Evolutionary conservation across 2,888 invertebrate genomes (phyloP), one percentile per base, ranked within the genome.

Genomic region (Cephus pygmeus): DNA sequence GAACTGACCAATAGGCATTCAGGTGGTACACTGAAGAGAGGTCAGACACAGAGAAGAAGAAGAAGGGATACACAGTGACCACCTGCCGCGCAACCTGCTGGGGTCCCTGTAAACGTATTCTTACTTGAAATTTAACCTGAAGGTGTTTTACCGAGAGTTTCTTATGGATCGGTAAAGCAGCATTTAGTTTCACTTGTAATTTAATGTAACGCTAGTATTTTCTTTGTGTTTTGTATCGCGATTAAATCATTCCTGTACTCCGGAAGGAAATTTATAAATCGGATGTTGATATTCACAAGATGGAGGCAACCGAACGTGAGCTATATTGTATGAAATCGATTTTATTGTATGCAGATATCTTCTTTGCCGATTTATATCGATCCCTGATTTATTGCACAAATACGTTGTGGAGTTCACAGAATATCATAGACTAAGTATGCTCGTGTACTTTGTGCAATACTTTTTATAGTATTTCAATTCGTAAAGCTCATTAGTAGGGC

Each of bases 61-160:
- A 34, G 33, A 34, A 34, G 71, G 79, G 77, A 81, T 78, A 79
- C 79, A 76, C n/a, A 34, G 79, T 77, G 82, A 85, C 86, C 85
- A 85, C 86, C 86, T 87, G 87, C 84, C 81, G 86, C 87, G 88
- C 88, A 82, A 87, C 86, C 88, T 88, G 85, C 82, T 86, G 88
- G 87, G 79, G 76, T 75, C 79, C 76, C 71, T 4, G 34, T 31
- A 74, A 74, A 36, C 74, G 11, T 74, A 34, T 30, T 34, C 74
- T 74, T 30, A 4, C 35, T 34, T 9, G 71, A 71, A 69, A 30
- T 71, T 4, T 23, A 56, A 23, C 56, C 71, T 23, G 71, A 34
- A 71, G 71, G 12, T 33, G 33, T 71, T 71, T 31, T 71, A 31
- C 71, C 34, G 31, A 34, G 34, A 34, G 71, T 31, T 56, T 56